Conservation (phyloP, 2,113 vertebrate genomes). For the Hippocampus mohnikei region DNA sequence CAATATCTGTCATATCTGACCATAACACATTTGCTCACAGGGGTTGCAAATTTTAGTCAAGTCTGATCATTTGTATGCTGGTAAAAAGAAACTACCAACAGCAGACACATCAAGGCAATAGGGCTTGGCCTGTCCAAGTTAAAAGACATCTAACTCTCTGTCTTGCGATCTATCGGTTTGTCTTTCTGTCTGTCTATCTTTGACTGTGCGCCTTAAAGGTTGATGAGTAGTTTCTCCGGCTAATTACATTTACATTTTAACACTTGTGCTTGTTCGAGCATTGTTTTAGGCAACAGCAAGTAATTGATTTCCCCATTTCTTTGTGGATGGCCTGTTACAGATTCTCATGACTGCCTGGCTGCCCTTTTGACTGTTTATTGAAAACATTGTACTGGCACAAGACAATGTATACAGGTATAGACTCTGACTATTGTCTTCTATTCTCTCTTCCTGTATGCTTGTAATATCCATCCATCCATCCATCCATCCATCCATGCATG, state of each 20-base stretch:
- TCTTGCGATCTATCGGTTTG: background rate
- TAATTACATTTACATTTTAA: slow-evolving; percentile 67
- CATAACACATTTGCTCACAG: too few relatives aligned
- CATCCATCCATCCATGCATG: too few relatives aligned
- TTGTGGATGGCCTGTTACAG: slow-evolving; percentile 14
- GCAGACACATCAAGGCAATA: too few relatives aligned
- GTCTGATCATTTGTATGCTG: too few relatives aligned
- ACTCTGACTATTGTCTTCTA: slow-evolving; percentile 8
- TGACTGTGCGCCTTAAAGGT: background rate
- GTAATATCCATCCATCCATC: background rate
- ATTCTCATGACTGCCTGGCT: slow-evolving; percentile 20
- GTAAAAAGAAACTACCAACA: too few relatives aligned
- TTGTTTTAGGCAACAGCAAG: slow-evolving; percentile 43
- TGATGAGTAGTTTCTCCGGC: slow-evolving; percentile 24
- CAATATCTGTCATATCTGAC: too few relatives aligned
- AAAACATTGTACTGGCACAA: background rate
- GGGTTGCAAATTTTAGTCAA: too few relatives aligned
- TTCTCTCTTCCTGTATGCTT: background rate
- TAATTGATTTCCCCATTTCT: slow-evolving; percentile 39
- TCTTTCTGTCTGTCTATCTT: background rate
- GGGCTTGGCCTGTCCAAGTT: too few relatives aligned
- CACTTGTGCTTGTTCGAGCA: slow-evolving; percentile 53
- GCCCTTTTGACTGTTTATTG: slow-evolving; percentile 5
- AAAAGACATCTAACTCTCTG: background rate
- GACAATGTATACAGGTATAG: slow-evolving; percentile 22